Base-by-base conservation (phyloP, 2,797 vertebrate species). In the Alfaro cultratus region DNA sequence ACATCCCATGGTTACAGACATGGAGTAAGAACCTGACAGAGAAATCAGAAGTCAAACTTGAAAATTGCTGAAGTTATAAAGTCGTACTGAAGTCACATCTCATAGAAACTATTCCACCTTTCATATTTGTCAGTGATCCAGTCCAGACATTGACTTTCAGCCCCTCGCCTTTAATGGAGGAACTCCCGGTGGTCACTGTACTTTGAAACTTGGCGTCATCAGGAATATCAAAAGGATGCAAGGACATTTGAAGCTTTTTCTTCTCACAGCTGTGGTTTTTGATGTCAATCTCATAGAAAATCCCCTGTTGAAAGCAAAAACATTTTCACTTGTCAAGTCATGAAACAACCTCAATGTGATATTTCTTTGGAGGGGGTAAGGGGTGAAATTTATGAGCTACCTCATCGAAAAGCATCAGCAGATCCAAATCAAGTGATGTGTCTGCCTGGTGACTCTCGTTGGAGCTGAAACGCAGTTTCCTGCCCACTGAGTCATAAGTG, bases 201-300 rank as follows among this genome's bases (percentile, higher is more conserved):
- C 53, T 1, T 0, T 45, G 0, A 21, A 91, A 92, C 1, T 12
- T 87, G 45, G 94, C 92, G 1, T 94, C 90, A 5, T 92, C 75
- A 0, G 95, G 95, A n/a, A 96, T 75, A 49, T 95, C 94, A n/a
- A 96, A 78, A 60, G 95, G 91, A 62, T 95, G 91, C 73, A 86
- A 46, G 51, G 45, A 81, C 73, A 89, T 94, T 4, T 95, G 93
- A 83, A 96, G 64, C 0, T 87, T 36, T 49, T 95, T 94, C 49
- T 96, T 96, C 92, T 94, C 93, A 76, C 96, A 96, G 89, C 91
- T 95, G 83, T 95, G 92, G 77, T 95, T 95, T 88, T 95, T 96
- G 85, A 80, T 91, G 93, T 96, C 95, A 41, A 96, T 93, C 86
- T 96, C 94, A 6, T 95, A 96, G 85, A 96, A 88, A 47, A 94